These are phyloP conservation scores for Drosophila melanocephala DNA, from an alignment of 2,888 invertebrate species.

Conservation along the genomic window DNA sequence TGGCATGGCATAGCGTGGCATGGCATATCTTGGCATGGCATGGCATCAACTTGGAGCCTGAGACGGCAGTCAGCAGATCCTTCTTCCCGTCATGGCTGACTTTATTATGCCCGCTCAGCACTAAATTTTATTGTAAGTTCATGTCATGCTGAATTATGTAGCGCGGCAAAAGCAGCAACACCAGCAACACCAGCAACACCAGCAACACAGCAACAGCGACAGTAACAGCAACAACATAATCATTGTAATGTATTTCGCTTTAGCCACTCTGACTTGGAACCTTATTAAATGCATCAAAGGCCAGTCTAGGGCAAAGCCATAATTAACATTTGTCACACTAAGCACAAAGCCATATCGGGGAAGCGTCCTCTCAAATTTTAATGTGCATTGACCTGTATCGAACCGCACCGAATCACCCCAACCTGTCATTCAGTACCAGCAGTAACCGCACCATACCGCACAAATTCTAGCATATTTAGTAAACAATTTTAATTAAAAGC, in stretches of 20 bases:
- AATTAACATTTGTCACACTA: constrained; percentile 75
- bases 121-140: constrained; percentile 85
- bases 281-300: constrained; percentile 69
- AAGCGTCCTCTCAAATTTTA: constrained; percentile 53
- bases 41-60: constrained; percentile 37
- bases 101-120: constrained; percentile 84
- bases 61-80: constrained; percentile 33
- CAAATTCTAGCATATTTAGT: constrained; percentile 77
- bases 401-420: constrained; percentile 12
- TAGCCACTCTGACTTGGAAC: constrained; percentile 44
- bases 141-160: constrained; percentile 84
- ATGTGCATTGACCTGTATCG: constrained; percentile 76
- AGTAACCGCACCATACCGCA: constrained; percentile 23
- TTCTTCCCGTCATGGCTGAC: constrained; percentile 58
- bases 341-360: constrained; percentile 47
- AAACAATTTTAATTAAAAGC: constrained; percentile 77
- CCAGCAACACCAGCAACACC: constrained; percentile 11
- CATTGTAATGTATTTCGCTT: constrained; percentile 74
- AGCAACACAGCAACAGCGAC: constrained; percentile 9
- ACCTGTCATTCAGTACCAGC: not conserved
- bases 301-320: constrained; percentile 41
- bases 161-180: constrained; percentile 58
- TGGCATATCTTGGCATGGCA: not conserved
- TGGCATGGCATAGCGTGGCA: constrained; percentile 42
- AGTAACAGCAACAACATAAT: constrained; percentile 53